Percentiles rank a stretch among this genome's conserved stretches.
Conservation (phyloP, 2,113 vertebrate genomes). For the Caretta caretta region DNA sequence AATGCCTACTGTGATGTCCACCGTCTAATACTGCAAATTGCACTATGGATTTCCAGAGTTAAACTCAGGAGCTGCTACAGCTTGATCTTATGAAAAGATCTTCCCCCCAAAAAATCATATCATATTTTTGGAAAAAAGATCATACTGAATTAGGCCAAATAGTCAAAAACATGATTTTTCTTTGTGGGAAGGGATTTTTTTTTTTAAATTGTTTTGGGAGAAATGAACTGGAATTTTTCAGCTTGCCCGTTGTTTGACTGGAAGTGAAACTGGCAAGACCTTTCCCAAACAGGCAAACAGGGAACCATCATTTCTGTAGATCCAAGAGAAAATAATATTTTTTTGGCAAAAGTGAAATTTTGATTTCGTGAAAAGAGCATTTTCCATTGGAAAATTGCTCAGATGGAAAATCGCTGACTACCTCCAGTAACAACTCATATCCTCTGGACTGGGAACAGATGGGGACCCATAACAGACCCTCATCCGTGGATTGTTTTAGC, state of each 20-base stretch:
- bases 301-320: constrained; percentile 40
- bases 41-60: no score
- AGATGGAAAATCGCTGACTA: neutral
- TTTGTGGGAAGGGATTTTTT: neutral
- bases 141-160: neutral
- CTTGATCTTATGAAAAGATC: neutral
- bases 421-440: neutral
- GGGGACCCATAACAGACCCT: neutral
- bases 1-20: neutral
- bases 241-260: neutral
- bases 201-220: neutral
- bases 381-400: constrained; percentile 4
- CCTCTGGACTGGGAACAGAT: neutral
- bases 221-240: neutral
- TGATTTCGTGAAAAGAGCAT: neutral
- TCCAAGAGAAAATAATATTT: neutral
- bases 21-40: neutral
- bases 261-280: constrained; percentile 11
- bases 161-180: neutral
- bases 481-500: neutral
- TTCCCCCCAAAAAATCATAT: neutral
- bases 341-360: constrained; percentile 10
- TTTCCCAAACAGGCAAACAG: neutral
- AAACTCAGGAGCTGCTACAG: neutral
- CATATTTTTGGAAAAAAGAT: neutral